These are phyloP conservation scores for Gobiocypris rarus DNA, from an alignment of 2,113 vertebrate species.

Conservation along the genomic window DNA sequence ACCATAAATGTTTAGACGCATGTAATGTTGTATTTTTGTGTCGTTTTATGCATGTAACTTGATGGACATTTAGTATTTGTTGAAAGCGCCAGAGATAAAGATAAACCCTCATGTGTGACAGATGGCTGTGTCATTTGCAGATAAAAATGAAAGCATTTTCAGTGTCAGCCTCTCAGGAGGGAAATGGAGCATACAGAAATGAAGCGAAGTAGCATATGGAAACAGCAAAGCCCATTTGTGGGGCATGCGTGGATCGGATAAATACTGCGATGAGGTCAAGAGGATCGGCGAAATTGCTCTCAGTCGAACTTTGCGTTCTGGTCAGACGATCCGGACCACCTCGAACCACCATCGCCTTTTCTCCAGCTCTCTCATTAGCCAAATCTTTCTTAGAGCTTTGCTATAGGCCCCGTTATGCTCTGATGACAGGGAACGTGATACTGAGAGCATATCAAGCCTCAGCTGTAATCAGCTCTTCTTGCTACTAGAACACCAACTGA, in stretches of 20 bases:
- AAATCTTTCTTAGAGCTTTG: slow-evolving; percentile 30
- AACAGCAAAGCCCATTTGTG: slow-evolving; percentile 39
- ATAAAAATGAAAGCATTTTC: slow-evolving; percentile 44
- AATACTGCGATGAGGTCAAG: slow-evolving; percentile 5
- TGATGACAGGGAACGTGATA: slow-evolving; percentile 25
- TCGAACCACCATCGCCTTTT: background rate
- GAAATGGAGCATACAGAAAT: slow-evolving; percentile 55
- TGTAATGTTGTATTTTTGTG: background rate
- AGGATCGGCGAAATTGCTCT: background rate
- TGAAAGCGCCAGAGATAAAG: background rate
- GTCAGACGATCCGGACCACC: background rate
- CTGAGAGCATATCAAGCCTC: slow-evolving; percentile 35
- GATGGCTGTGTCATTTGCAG: slow-evolving; percentile 57
- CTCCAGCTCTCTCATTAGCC: slow-evolving; percentile 1
- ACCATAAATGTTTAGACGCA: no score
- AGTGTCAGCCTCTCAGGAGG: slow-evolving; percentile 23
- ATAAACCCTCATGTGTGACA: slow-evolving; percentile 45
- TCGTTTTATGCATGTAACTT: background rate
- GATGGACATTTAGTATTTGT: slow-evolving; percentile 1
- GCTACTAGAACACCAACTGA: background rate
- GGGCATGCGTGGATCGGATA: slow-evolving; percentile 20
- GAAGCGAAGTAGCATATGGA: slow-evolving; percentile 42
- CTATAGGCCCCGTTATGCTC: background rate
- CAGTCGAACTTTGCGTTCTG: background rate
- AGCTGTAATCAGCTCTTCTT: slow-evolving; percentile 32